These are phyloP conservation scores for Prionace glauca DNA, from an alignment of 2,797 vertebrate genomes.

Conservation along the genomic window DNA sequence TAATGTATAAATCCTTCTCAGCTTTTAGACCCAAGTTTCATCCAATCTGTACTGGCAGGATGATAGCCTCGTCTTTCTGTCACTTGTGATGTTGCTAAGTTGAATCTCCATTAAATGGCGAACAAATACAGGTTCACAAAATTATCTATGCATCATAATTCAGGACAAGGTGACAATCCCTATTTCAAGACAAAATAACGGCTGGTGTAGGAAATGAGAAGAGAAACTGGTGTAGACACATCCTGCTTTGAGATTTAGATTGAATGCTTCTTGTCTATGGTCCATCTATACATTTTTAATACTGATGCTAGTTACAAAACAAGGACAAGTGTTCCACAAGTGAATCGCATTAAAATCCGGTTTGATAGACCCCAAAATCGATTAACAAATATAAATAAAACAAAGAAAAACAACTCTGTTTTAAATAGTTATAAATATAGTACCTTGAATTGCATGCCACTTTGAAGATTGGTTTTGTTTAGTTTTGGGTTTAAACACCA, in stretches of 20 bases:
- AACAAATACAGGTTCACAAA: background rate
- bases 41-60: background rate
- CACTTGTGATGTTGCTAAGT: background rate
- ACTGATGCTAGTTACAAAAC: background rate
- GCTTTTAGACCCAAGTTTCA: background rate
- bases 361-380: background rate
- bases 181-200: background rate
- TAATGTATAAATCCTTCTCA: background rate
- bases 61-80: background rate
- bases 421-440: background rate
- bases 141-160: too few species aligned
- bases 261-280: background rate
- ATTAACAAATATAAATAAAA: background rate
- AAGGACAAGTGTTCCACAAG: background rate
- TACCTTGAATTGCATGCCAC: constrained; percentile 65
- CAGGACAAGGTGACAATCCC: background rate
- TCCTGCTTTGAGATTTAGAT: background rate
- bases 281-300: background rate
- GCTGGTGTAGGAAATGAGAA: background rate
- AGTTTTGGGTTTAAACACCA: constrained; percentile 53
- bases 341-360: background rate
- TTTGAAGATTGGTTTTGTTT: constrained; percentile 53
- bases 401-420: background rate
- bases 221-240: background rate
- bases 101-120: background rate